phyloP scores from a whole-genome alignment of 2,797 vertebrate species.

The Diceros bicornis region DNA sequence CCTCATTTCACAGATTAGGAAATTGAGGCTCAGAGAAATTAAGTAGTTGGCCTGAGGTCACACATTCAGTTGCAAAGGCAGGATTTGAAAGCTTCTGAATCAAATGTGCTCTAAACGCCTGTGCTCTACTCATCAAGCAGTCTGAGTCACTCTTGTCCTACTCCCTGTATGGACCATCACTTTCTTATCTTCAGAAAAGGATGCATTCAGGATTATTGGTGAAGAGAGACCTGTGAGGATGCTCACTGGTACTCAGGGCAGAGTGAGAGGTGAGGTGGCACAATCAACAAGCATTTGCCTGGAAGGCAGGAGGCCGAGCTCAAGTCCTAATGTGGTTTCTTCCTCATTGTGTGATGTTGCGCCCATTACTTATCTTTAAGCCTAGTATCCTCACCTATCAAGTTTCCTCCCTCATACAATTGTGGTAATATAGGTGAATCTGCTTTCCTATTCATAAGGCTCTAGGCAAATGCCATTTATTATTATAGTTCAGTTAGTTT shows the following conservation, averaged over 20 bases:
- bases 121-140: neutral
- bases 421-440: neutral
- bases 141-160: neutral
- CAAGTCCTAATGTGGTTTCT: neutral
- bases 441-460: neutral
- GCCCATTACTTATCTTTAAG: neutral
- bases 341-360: neutral
- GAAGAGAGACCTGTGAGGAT: neutral
- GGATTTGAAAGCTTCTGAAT: neutral
- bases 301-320: neutral
- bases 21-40: neutral
- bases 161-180: neutral
- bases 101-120: neutral
- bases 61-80: neutral
- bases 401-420: neutral
- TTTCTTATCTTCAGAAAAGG: neutral
- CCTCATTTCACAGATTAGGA: neutral
- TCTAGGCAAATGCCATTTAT: constrained; percentile 6
- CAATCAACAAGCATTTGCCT: neutral
- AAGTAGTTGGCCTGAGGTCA: neutral
- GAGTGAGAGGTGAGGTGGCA: neutral
- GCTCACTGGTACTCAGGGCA: neutral
- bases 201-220: neutral
- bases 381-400: neutral
- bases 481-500: neutral